These are phyloP conservation scores for Bacillus rossius DNA, from an alignment of 1,140 invertebrate species.

Conservation along the genomic window DNA sequence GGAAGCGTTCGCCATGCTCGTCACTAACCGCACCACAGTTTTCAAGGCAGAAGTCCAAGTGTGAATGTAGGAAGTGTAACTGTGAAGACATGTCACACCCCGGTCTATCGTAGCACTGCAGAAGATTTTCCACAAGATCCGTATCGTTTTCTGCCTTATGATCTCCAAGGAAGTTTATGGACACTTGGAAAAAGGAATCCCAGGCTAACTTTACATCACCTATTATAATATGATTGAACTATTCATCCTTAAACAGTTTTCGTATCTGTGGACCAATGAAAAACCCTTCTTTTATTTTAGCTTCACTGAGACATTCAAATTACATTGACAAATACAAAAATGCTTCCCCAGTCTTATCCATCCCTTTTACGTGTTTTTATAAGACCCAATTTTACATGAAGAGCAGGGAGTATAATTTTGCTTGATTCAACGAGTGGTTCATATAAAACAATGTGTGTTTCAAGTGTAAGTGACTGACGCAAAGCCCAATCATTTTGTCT, in stretches of 20 bases:
- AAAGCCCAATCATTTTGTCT: constrained; percentile 20
- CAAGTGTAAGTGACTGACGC: constrained; percentile 27
- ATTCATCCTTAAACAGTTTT: constrained; percentile 20
- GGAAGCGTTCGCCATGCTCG: constrained; percentile 39
- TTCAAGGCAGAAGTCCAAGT: constrained; percentile 38
- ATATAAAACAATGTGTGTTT: constrained; percentile 23
- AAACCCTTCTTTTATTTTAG: constrained; percentile 24
- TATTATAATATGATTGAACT: constrained; percentile 16
- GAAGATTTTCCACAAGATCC: constrained; percentile 26
- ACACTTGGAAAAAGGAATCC: not conserved
- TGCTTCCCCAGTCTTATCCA: constrained; percentile 18
- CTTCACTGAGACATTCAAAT: constrained; percentile 18
- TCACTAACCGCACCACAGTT: constrained; percentile 34
- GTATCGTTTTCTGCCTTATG: constrained; percentile 27
- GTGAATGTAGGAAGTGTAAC: constrained; percentile 37
- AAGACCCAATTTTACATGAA: constrained; percentile 35
- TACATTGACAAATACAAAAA: constrained; percentile 22
- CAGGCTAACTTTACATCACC: constrained; percentile 9
- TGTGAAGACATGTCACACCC: constrained; percentile 34
- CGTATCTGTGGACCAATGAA: constrained; percentile 30
- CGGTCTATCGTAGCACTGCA: constrained; percentile 27
- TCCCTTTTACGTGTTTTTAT: constrained; percentile 37
- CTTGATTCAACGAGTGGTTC: constrained; percentile 22
- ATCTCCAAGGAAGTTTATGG: constrained; percentile 26
- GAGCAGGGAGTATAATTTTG: constrained; percentile 30